Base-by-base conservation (phyloP, 2,113 vertebrate species). In the Vulpes ferrilata region DNA sequence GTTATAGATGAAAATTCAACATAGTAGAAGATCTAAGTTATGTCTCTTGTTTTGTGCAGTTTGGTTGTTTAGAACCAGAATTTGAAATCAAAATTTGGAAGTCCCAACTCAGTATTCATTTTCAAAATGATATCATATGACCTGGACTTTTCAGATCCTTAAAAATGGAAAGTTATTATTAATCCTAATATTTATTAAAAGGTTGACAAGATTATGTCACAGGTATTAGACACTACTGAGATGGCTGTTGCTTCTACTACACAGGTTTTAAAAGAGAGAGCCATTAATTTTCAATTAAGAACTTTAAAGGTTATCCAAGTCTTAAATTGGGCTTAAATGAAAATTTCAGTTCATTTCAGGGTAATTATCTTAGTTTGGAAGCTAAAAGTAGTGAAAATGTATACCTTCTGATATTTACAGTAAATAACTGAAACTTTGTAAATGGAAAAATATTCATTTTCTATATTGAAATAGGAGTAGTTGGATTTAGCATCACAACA, bases 201-300 rank as follows among this genome's bases (percentile, higher is more conserved):
- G 7, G 48, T 82, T 89, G n/a, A 92, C 17, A 84, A 87, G 35
- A 92, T 43, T n/a, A 85, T 57, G 43, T 16, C 27, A 0, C 7
- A 38, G 86, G 59, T 35, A 88, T 89, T 48, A 89, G 71, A 9
- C 4, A 48, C 55, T 59, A 9, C 27, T 73, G 22, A 76, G 19
- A 90, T 43, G 57, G n/a, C 23, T 53, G 22, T 35, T 81, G 60
- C 35, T 91, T 67, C 51, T 67, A 9, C 22, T 84, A 65, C n/a
- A 64, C 7, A n/a, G 25, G 25, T 82, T 95, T 97, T 74, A 51
- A 90, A 90, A 85, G 16, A 81, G 20, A 93, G 27, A 79, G 22
- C 16, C 30, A 82, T 95, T 96, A 82, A 86, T 96, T 97, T 98
- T 98, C 60, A 97, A 79, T 97, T 96, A 96, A 96, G 78, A 89